phyloP scores from a whole-genome alignment of 2,797 vertebrate species.

The Falco peregrinus region DNA sequence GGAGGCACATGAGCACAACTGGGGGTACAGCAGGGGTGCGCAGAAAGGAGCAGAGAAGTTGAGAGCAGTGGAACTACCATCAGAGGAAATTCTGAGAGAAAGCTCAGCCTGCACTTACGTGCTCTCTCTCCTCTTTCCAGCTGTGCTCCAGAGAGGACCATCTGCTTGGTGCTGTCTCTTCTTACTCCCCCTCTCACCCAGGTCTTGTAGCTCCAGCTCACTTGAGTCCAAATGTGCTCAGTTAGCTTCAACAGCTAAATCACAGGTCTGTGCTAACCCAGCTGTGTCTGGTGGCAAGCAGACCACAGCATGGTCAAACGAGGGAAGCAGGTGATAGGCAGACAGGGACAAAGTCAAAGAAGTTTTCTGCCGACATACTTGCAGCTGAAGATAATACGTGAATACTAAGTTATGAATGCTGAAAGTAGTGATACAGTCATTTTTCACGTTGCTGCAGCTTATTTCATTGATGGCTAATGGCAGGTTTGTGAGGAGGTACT shows the following conservation, averaged over 20 bases:
- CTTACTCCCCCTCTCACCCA: background rate
- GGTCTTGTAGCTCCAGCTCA: conserved; percentile 9
- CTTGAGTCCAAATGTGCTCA: background rate
- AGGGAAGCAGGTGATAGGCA: background rate
- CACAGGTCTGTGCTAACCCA: background rate
- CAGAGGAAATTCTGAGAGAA: background rate
- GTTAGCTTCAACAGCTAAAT: background rate
- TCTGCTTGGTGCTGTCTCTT: background rate
- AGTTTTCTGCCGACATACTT: background rate
- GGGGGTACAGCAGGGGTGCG: accelerated
- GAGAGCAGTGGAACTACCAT: background rate
- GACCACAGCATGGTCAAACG: background rate
- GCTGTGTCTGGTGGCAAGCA: accelerated
- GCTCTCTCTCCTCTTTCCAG: conserved; percentile 8
- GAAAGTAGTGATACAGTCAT: background rate
- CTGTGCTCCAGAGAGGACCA: conserved; percentile 8
- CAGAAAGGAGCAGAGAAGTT: background rate
- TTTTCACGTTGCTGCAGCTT: background rate
- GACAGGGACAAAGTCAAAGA: background rate
- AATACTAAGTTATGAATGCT: background rate
- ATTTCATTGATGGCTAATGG: background rate
- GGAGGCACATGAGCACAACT: background rate
- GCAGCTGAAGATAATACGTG: background rate
- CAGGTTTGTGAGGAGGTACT: background rate
- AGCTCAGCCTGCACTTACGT: background rate